Evolutionary conservation across 2,888 invertebrate genomes (phyloP).

Genomic region (Uropetala carovei): DNA sequence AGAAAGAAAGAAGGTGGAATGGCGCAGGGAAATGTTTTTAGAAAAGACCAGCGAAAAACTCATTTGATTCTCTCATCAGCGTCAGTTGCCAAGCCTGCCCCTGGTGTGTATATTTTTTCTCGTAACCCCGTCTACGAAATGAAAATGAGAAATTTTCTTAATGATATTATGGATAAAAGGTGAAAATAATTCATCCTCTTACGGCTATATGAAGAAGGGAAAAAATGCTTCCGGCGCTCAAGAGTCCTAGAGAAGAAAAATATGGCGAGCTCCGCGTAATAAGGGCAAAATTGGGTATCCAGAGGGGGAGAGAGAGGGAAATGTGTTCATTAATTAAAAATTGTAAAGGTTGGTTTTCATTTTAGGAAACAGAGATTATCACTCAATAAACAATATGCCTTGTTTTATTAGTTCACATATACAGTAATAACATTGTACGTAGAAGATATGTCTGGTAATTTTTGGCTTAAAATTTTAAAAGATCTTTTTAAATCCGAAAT

Average conservation of each 20-base stretch:
- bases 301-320: neutral
- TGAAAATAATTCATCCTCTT: neutral
- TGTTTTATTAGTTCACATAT: too few species aligned
- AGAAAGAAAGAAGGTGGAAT: too few species aligned
- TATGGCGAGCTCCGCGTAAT: neutral
- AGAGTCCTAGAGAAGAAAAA: neutral
- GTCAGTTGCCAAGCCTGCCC: neutral
- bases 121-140: neutral
- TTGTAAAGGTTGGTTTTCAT: neutral
- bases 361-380: too few species aligned
- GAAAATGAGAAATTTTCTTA: conserved; percentile 23
- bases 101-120: neutral
- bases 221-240: neutral
- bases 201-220: neutral
- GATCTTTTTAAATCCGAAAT: too few species aligned
- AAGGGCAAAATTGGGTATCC: too few species aligned
- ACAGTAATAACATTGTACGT: too few species aligned
- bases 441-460: too few species aligned
- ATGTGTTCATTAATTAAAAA: neutral
- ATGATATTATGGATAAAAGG: neutral
- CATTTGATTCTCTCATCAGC: neutral
- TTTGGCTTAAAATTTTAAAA: too few species aligned
- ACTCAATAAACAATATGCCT: too few species aligned
- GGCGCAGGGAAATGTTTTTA: neutral
- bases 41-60: neutral